Conservation (phyloP, 2,888 invertebrate species). For the Cancer borealis region DNA sequence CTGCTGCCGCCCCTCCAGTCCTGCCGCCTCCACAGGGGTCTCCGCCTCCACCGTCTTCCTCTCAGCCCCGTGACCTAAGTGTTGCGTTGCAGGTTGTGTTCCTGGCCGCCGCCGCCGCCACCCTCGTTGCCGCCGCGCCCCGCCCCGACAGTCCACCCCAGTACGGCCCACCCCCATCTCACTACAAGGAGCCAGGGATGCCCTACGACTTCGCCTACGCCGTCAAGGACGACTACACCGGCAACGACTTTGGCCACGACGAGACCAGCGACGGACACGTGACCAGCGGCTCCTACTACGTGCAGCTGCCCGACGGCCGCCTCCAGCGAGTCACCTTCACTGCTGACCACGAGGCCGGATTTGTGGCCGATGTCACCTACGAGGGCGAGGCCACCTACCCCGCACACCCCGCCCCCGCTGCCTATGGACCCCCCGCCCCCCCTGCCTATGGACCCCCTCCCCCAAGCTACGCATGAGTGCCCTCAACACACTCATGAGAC, state of each 20-base stretch:
- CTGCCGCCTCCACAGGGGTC: not conserved
- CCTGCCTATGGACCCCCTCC: not conserved
- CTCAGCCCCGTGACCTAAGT: not conserved
- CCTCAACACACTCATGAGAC: not conserved
- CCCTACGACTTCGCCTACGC: conserved; percentile 75
- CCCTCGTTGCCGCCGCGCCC: conserved; percentile 55
- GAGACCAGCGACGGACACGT: conserved; percentile 73
- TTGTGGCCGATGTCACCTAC: conserved; percentile 71
- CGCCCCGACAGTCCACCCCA: conserved; percentile 58
- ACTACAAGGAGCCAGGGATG: conserved; percentile 72
- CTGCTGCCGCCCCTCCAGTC: not conserved
- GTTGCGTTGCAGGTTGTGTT: conserved; percentile 58
- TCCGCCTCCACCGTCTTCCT: not conserved
- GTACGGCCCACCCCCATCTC: conserved; percentile 62
- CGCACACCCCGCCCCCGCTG: conserved; percentile 28
- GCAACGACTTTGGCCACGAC: conserved; percentile 75
- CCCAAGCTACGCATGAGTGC: not conserved
- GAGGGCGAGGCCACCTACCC: conserved; percentile 77
- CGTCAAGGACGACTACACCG: conserved; percentile 74
- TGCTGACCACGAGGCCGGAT: conserved; percentile 72
- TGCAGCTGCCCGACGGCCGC: conserved; percentile 75
- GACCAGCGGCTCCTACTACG: conserved; percentile 70
- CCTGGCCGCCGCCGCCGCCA: conserved; percentile 47
- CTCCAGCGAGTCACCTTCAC: conserved; percentile 70
- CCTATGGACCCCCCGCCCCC: not conserved